Evolutionary conservation across 2,888 invertebrate species (phyloP), one percentile per base, ranked within the genome.

Genomic region (Galeruca laticollis): DNA sequence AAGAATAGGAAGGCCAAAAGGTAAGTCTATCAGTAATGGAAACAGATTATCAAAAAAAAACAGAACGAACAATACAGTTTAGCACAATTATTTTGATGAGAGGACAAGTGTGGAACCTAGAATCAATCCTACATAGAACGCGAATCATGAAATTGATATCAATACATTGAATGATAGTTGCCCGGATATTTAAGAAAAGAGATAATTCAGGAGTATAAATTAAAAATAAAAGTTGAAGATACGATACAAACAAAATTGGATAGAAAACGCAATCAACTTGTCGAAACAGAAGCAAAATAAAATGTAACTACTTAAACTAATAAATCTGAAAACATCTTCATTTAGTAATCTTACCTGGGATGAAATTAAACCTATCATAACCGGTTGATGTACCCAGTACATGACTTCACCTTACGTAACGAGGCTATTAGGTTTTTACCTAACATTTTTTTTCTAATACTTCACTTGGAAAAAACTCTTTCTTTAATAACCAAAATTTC

Each of bases 141-240:
- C 26, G 8, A 15, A 70, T 49, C 81, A 75, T 37, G 83, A 87
- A 71, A 87, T 91, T 47, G 91, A 92, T 82, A 83, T 87, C 73
- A 82, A 87, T 20, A 88, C 91, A 6, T 82, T 92, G 33, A 86
- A 87, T 1, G 90, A n/a, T n/a, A 90, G 76, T 80, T 92, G 43
- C 92, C 92, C 0, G 87, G 87, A 71, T 89, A 90, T 56, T 87
- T 92, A 73, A 87, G 88, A 66, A 86, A 86, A 31, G 91, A 92
- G 82, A 87, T 91, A 69, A 82, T 90, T 0, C 84, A 84, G 59
- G 87, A 88, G 69, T 88, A 88, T 73, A 82, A 83, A 64, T 72
- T 82, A 9, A 81, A 79, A 57, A 60, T 64, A 54, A 71, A 68
- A 47, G 66, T 66, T 49, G 20, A 73, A 71, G 49, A 68, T 3